Evolutionary conservation across 2,888 invertebrate species (phyloP), one percentile per base, ranked within the genome.

Genomic region (Acronicta psi): DNA sequence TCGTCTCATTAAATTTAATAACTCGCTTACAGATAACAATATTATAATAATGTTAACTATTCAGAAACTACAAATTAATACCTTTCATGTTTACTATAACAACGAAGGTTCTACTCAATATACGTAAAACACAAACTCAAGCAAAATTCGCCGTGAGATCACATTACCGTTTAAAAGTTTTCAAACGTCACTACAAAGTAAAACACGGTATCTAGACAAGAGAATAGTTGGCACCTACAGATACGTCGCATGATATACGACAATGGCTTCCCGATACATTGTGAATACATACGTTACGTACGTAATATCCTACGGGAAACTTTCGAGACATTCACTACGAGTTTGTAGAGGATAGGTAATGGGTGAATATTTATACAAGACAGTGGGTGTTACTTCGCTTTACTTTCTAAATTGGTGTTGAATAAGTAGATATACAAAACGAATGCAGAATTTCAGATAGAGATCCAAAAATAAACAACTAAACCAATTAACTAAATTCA

Each of bases 261-360:
- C 78, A 86, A 89, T 87, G 83, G 87, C 84, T 89, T 89, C 84
- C 87, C 89, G 83, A 90, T 90, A 88, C 86, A 80, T 83, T 83
- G 84, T 81, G 84, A 82, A 83, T 83, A 77, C 75, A 66, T 68
- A 71, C 66, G 65, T 72, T 71, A 66, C 60, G 62, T 74, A 66
- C 70, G 73, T 78, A 74, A 81, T 82, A 80, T 80, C 75, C 71
- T 79, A 73, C 59, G 75, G 73, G 75, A 79, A 84, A 83, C 80
- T 86, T 85, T 80, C 75, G 75, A 85, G 83, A 83, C 84, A 80
- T 76, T 72, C 73, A 73, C 73, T 66, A 59, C 54, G 42, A 71
- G 63, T 65, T 73, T 60, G 60, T 55, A 47, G 52, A 59, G 51
- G 61, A 52, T 54, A 58, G 44, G 67, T 71, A 73, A 75, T 65